These are phyloP conservation scores for Phalacrocorax aristotelis DNA, from an alignment of 2,113 vertebrate species.

Conservation along the genomic window DNA sequence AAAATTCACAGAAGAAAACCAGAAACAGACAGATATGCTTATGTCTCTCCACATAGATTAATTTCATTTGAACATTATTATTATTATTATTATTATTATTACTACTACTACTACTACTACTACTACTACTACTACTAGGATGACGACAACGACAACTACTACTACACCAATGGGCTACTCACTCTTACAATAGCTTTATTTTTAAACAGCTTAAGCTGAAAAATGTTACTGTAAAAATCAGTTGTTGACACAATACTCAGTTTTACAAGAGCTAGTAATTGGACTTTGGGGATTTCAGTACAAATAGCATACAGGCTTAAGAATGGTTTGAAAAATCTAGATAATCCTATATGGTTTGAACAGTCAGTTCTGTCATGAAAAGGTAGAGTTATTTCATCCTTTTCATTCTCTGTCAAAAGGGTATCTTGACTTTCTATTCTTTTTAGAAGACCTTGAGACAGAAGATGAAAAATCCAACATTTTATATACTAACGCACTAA, in stretches of 20 bases:
- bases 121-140: no score
- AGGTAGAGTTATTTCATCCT: neutral
- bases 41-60: neutral
- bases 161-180: neutral
- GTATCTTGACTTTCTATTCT: neutral
- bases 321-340: neutral
- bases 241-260: neutral
- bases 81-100: neutral
- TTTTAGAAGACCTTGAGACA: neutral
- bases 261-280: neutral
- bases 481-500: neutral
- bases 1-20: neutral
- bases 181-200: neutral
- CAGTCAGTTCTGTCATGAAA: neutral
- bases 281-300: conserved; percentile 8
- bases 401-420: neutral
- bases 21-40: neutral
- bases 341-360: neutral
- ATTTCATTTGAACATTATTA: neutral
- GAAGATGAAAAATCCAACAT: conserved; percentile 18
- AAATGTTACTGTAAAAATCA: neutral
- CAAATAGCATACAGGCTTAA: neutral
- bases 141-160: neutral
- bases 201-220: neutral
- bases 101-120: neutral